Evolutionary conservation across 1,140 invertebrate species (phyloP), one percentile per base, ranked within the genome.

Genomic region (Oncopodura yosiiana): DNA sequence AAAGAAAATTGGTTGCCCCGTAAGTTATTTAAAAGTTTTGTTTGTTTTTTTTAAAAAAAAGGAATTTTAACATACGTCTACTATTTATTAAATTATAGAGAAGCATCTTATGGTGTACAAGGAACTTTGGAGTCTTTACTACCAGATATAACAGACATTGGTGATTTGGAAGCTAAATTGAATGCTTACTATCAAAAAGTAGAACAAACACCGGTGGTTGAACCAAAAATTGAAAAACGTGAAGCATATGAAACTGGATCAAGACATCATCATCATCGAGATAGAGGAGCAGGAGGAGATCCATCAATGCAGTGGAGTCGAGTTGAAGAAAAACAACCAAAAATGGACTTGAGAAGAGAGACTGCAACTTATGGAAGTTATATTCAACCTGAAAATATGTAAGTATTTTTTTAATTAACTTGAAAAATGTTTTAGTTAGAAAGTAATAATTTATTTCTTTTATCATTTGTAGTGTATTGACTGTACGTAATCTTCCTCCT

Each of bases 161-260:
- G 84, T 65, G 82, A 86, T 65, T 69, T 86, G 49, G 81, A 86
- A 68, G 82, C 80, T 4, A 85, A 84, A 67, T 72, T 87, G 56
- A 81, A 71, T 70, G 83, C 82, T 45, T 86, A 85, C 70, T 84
- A 85, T 70, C 79, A 81, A 26, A 81, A 82, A 72, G 77, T 85
- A 53, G 82, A 85, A 62, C 84, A 85, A 71, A 81, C 81, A 18
- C n/a, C 50, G 2, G 27, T 43, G 16, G 21, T 51, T 32, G 23
- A 44, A 26, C 49, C 58, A 3, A 37, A 38, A 14, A 14, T 18
- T 18, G 45, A 8, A 41, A 41, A 16, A 6, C 38, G 42, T 60
- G 3, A 59, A 59, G 32, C 24, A n/a, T n/a, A n/a, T 59, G 0
- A 59, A 44, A 3, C 26, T 59, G 3, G 53, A 50, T 9, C 45